Conservation (phyloP, 2,797 vertebrate genomes). For the Peromyscus attwateri region DNA sequence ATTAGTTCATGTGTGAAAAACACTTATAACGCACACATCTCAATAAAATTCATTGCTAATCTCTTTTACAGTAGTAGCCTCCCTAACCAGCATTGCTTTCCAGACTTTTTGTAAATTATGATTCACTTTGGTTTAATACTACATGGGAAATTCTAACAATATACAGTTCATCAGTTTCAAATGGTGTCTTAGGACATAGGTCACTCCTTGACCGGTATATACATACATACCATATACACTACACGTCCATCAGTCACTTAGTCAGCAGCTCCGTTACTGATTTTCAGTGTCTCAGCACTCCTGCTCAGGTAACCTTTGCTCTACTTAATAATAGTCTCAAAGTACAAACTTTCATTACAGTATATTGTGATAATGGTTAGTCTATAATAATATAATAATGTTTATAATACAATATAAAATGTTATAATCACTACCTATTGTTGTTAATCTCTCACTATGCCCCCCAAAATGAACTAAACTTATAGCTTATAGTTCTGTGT, state of each 20-base stretch:
- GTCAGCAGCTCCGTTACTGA: not conserved
- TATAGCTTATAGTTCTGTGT: not conserved
- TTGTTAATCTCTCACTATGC: not conserved
- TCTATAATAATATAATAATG: not conserved
- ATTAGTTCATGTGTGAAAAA: conserved; percentile 35
- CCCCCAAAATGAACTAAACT: not conserved
- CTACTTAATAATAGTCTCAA: conserved; percentile 14
- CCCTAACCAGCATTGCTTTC: not conserved
- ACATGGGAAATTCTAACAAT: not conserved
- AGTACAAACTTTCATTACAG: not conserved
- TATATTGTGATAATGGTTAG: not conserved
- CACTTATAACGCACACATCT: not conserved
- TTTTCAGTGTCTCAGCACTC: not conserved
- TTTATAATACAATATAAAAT: not conserved
- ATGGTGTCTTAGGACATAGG: not conserved
- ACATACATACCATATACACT: too few relatives aligned
- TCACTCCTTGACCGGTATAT: not conserved
- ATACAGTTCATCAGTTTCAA: not conserved
- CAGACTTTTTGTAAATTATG: not conserved
- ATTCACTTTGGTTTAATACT: not conserved
- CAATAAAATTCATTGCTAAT: conserved; percentile 2
- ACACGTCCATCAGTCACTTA: not conserved
- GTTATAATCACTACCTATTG: not conserved
- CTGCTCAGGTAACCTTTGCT: not conserved
- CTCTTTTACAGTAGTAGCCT: not conserved